Base-by-base conservation (phyloP, 2,797 vertebrate genomes). In the Agapornis canus region DNA sequence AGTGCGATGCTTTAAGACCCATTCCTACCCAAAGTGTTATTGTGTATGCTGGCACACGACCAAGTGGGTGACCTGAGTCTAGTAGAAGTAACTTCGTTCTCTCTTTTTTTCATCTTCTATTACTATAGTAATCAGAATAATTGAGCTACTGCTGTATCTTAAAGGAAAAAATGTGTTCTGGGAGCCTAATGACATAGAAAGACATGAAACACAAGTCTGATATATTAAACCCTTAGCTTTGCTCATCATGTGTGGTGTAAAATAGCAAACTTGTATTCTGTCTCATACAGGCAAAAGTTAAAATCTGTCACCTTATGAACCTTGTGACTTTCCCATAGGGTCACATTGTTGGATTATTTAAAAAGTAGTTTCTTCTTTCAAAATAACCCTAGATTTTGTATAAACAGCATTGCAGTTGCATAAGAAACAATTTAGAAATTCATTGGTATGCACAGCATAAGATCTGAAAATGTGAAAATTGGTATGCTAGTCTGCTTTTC, bases 391-490 rank as follows among this genome's bases (percentile, higher is more conserved):
- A 51, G 47, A 78, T 68, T 81, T 71, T 86, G 4, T 29, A 42
- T 48, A 6, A 21, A 10, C 52, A 54, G 31, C 29, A 78, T 56
- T 56, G 32, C 6, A 29, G 32, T 27, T 89, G 29, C 21, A 19
- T 57, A 32, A 76, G 70, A 85, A 69, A 35, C 31, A 77, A 51
- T 65, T 81, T 78, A 61, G 45, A 61, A 77, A 82, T 79, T 9
- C 32, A 84, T 89, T 89, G 35, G 14, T 69, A 84, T 79, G 76
- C 65, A 78, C 8, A 71, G 27, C 8, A 31, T 49, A 54, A 82
- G 48, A 65, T 49, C 49, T 82, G 51, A 82, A 93, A 96, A 92
- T 82, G 35, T 89, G 78, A 70, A 90, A 93, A 89, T 87, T 91
- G 52, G 25, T 82, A 87, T 90, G 68, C 86, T 40, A 40, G 35